These are phyloP conservation scores for Sminthurides aquaticus DNA, from an alignment of 2,888 invertebrate species.

Conservation along the genomic window DNA sequence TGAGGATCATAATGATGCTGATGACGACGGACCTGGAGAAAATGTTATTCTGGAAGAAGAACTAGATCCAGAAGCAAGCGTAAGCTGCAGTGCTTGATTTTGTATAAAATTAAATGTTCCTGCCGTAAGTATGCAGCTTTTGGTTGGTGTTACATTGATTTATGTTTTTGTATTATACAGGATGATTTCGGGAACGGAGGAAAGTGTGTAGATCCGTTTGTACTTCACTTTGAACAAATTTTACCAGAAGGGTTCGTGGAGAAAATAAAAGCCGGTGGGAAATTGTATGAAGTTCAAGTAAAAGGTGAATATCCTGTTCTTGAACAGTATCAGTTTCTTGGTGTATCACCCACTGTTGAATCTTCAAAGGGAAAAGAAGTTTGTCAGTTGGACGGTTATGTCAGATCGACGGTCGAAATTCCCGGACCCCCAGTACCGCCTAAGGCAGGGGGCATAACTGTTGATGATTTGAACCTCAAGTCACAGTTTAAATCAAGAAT, in stretches of 20 bases:
- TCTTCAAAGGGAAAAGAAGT: neutral
- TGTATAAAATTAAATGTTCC: too few species aligned
- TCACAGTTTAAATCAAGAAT: conserved; percentile 15
- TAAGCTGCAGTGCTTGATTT: conserved; percentile 1
- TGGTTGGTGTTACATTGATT: too few species aligned
- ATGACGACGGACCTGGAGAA: conserved; percentile 25
- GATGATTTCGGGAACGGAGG: neutral
- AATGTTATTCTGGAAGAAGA: conserved; percentile 40
- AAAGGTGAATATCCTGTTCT: conserved; percentile 57
- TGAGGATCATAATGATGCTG: conserved; percentile 30
- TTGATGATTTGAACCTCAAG: conserved; percentile 17
- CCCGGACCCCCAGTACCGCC: neutral
- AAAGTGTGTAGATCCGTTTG: conserved; percentile 62
- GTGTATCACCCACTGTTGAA: conserved; percentile 6
- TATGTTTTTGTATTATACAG: neutral
- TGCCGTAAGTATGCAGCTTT: too few species aligned
- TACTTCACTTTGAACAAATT: conserved; percentile 61
- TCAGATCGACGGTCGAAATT: neutral
- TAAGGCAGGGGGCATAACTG: neutral
- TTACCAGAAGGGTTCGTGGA: conserved; percentile 59
- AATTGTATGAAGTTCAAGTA: conserved; percentile 45
- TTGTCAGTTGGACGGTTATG: neutral
- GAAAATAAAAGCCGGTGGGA: conserved; percentile 35
- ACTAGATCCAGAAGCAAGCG: conserved; percentile 41
- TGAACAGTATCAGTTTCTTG: conserved; percentile 49